Evolutionary conservation across 1,140 invertebrate genomes (phyloP).

Genomic region (Zaprionus vittiger): DNA sequence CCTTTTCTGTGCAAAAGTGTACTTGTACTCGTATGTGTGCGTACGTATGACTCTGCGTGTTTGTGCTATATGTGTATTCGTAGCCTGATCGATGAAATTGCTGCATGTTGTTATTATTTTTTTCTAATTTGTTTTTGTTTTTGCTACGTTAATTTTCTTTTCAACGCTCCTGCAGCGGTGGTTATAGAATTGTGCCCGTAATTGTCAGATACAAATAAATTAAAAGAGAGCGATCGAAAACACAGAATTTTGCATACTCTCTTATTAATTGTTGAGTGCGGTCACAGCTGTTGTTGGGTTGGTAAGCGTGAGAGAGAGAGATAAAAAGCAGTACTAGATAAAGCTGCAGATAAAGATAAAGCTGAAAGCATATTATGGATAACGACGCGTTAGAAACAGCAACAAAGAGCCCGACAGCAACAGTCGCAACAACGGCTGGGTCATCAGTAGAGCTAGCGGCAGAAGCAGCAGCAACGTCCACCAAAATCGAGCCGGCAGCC

Average conservation of each 20-base stretch:
- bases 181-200: slow-evolving; percentile 48
- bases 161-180: slow-evolving; percentile 65
- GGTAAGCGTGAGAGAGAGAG: slow-evolving; percentile 36
- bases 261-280: slow-evolving; percentile 31
- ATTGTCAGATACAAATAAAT: slow-evolving; percentile 62
- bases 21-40: neutral
- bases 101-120: slow-evolving; percentile 54
- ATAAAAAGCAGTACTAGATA: slow-evolving; percentile 27
- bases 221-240: slow-evolving; percentile 35
- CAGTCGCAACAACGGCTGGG: slow-evolving; percentile 52
- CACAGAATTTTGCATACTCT: slow-evolving; percentile 17
- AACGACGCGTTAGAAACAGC: slow-evolving; percentile 76
- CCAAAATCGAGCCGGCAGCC: slow-evolving; percentile 64
- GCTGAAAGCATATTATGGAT: slow-evolving; percentile 82
- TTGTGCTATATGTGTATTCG: slow-evolving; percentile 30
- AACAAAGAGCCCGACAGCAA: slow-evolving; percentile 61
- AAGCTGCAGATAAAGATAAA: slow-evolving; percentile 44
- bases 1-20: slow-evolving; percentile 14
- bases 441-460: slow-evolving; percentile 32
- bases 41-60: slow-evolving; percentile 11
- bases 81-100: slow-evolving; percentile 44
- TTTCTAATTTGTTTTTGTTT: slow-evolving; percentile 42
- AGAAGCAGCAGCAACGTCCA: slow-evolving; percentile 33
- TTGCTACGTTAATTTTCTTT: slow-evolving; percentile 73
- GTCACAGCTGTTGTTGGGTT: slow-evolving; percentile 53